Base-by-base conservation (phyloP, 2,888 invertebrate species). In the Copidosoma aretas region DNA sequence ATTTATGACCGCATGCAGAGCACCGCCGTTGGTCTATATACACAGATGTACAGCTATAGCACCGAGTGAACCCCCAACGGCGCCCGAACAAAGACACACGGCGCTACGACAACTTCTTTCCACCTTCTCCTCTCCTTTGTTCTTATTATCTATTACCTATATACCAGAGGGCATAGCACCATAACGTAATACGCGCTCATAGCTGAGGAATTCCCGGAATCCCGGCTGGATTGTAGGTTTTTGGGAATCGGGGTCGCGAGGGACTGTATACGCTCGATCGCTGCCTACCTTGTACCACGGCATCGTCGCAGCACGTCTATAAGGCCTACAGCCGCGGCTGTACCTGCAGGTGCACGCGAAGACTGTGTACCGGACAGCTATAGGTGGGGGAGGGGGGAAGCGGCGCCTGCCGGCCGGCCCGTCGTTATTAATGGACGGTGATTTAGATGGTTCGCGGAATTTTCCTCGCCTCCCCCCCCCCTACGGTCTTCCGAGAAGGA, bases 241-340 rank as follows among this genome's bases (percentile, higher is more conserved):
- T 62, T 56, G 54, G 51, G n/a, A 51, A 62, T 62, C 43, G 62
- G 14, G 54, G 54, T 54, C 54, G 61, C 14, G 12, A 21, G 17
- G n/a, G 24, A 14, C 32, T n/a, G 39, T 24, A 5, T 46, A 32
- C n/a, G 25, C 15, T 41, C 3, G 41, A 21, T 21, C 17, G 8
- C 17, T 2, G 12, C 21, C 58, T 21, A 21, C 22, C 41, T 41
- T n/a, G n/a, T n/a, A n/a, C n/a, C n/a, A n/a, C n/a, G n/a, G n/a
- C n/a, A n/a, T n/a, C n/a, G n/a, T n/a, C n/a, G n/a, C n/a, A n/a
- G n/a, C 41, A 58, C 58, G 32, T 41, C 41, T 58, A 41, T 39
- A n/a, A n/a, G 46, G 32, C 25, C 22, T n/a, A 25, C 49, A n/a
- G 12, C 22, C 25, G 1, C 14, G 1, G 25, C 46, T 21, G 25